phyloP scores from a whole-genome alignment of 1,140 invertebrate species.

The Caerostris extrusa region DNA sequence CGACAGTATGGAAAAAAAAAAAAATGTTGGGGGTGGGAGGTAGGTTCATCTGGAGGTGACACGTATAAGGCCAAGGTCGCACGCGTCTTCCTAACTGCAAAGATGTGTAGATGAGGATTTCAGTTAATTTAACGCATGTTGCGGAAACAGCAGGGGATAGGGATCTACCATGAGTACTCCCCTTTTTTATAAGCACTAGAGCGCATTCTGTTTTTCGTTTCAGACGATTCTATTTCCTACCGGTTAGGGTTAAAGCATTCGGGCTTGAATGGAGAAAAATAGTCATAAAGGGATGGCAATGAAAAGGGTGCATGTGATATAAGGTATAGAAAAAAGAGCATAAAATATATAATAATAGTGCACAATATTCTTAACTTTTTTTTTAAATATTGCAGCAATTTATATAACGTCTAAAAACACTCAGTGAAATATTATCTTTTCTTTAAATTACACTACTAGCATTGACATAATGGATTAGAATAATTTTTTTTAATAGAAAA shows the following conservation, averaged over 20 bases:
- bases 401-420: too few relatives aligned
- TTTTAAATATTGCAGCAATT: too few relatives aligned
- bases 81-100: slow-evolving; percentile 4
- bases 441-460: too few relatives aligned
- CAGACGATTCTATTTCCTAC: background rate
- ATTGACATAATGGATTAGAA: too few relatives aligned
- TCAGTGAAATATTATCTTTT: too few relatives aligned
- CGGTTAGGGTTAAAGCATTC: background rate
- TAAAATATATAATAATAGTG: too few relatives aligned
- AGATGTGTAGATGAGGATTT: slow-evolving; percentile 23
- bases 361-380: too few relatives aligned
- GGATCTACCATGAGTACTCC: background rate
- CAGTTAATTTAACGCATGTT: slow-evolving; percentile 20
- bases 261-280: background rate
- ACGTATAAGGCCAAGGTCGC: slow-evolving; percentile 55
- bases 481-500: too few relatives aligned
- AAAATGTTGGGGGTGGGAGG: background rate
- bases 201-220: background rate
- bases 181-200: background rate
- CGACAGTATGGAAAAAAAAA: background rate
- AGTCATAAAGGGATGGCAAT: background rate
- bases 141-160: slow-evolving; percentile 36
- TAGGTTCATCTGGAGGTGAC: slow-evolving; percentile 48
- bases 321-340: too few relatives aligned
- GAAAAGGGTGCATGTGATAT: background rate